Base-by-base conservation (phyloP, 2,888 invertebrate species). In the Caenorhabditis becei region DNA sequence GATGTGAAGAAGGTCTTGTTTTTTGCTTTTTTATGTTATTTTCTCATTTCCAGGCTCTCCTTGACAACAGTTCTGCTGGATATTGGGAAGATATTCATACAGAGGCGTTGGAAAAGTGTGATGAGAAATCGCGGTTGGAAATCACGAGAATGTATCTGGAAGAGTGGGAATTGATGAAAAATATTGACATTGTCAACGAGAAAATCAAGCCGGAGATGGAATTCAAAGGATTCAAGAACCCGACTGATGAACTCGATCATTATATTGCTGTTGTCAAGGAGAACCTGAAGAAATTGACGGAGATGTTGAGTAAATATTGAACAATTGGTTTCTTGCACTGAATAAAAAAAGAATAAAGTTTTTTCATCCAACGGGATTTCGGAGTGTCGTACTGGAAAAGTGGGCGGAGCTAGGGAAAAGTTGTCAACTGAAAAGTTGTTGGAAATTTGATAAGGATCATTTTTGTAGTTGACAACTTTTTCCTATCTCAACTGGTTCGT, bases 211-310 rank as follows among this genome's bases (percentile, higher is more conserved):
- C 70, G 26, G 70, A 56, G 70, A 80, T 62, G 65, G 70, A 80
- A 69, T 75, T 75, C 49, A 67, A 58, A 66, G 59, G 70, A 37
- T 70, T 51, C 47, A 63, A 77, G 54, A 80, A 35, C 51, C 75
- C 75, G 54, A 69, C 69, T 23, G 80, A 74, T 69, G 69, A 80
- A 75, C 80, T 80, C 28, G 75, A 75, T 61, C 80, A 75, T 56
- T 80, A 75, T 56, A 77, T 80, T 32, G 62, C 14, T 54, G 41
- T 35, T 18, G 51, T 80, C 67, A 80, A 80, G 56, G 28, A 80
- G 49, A 75, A 80, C 72, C 23, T 78, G 49, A 51, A 35, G 16
- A 78, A 78, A 65, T 44, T 78, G 37, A 71, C 26, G 71, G 71
- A 24, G n/a, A 44, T 71, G 70, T 71, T 78, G 8, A 67, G 47